Evolutionary conservation across 2,888 invertebrate genomes (phyloP).

Genomic region (Listrodromus nycthemerus): DNA sequence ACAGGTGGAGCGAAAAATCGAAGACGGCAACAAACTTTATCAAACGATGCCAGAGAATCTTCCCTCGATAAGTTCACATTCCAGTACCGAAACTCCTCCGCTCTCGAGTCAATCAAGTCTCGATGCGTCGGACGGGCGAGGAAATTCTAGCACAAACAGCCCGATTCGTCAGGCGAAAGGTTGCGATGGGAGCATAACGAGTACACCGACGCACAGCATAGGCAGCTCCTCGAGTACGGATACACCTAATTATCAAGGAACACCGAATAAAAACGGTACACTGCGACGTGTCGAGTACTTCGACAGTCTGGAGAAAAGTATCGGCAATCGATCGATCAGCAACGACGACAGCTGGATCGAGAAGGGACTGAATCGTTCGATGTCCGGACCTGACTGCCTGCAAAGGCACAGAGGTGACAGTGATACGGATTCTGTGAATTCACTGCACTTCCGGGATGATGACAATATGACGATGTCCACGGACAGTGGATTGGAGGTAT

Average conservation of each 20-base stretch:
- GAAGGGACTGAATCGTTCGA: constrained; percentile 85
- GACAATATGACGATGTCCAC: constrained; percentile 82
- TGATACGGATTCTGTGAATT: constrained; percentile 82
- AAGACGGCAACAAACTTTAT: constrained; percentile 88
- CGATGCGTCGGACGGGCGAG: constrained; percentile 74
- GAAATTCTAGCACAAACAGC: constrained; percentile 73
- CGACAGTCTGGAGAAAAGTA: constrained; percentile 83
- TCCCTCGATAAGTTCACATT: constrained; percentile 86
- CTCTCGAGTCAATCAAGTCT: constrained; percentile 74
- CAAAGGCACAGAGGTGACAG: constrained; percentile 85
- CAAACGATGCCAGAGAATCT: constrained; percentile 90
- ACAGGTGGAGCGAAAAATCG: constrained; percentile 88
- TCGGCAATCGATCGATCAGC: constrained; percentile 81
- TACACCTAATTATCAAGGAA: constrained; percentile 80
- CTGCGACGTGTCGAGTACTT: constrained; percentile 82
- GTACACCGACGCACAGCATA: constrained; percentile 82
- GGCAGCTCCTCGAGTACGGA: constrained; percentile 83
- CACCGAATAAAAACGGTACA: constrained; percentile 83
- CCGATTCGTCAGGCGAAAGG: constrained; percentile 72
- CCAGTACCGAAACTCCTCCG: constrained; percentile 77
- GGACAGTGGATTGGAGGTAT: constrained; percentile 82
- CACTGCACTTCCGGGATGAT: constrained; percentile 82
- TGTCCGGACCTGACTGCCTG: constrained; percentile 87
- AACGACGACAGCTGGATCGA: constrained; percentile 86
- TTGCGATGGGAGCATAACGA: constrained; percentile 78